phyloP scores from a whole-genome alignment of 2,113 vertebrate species.

The Myotis brandtii region DNA sequence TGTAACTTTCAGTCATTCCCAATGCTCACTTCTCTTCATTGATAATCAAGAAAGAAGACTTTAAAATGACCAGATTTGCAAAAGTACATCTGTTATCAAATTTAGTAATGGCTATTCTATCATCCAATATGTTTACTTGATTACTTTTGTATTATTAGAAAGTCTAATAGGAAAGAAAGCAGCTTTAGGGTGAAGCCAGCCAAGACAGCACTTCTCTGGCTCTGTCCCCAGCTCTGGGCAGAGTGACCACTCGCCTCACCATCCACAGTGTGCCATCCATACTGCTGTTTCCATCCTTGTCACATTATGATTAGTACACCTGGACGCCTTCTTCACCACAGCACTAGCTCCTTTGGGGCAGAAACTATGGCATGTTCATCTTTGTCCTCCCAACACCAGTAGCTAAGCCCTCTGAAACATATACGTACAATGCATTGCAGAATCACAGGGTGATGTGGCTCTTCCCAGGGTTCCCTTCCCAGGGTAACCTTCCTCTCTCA shows the following conservation, averaged over 20 bases:
- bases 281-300: not conserved
- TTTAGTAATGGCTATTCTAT: not conserved
- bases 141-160: not conserved
- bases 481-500: not conserved
- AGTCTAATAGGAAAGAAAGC: not conserved
- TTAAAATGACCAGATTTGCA: not conserved
- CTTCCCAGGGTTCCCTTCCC: not conserved
- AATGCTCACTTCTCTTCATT: not conserved
- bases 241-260: not conserved
- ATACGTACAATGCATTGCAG: not conserved
- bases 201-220: not conserved
- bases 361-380: not conserved
- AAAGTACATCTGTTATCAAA: not conserved
- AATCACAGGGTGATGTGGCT: fast-evolving
- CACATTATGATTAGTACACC: not conserved
- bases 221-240: not conserved
- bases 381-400: not conserved
- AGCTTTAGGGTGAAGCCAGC: too few relatives aligned
- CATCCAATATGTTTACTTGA: not conserved
- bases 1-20: not conserved
- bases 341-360: not conserved
- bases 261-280: not conserved
- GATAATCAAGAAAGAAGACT: not conserved
- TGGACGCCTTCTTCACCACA: not conserved
- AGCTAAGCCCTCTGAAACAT: not conserved